phyloP scores from a whole-genome alignment of 2,113 vertebrate species.

The Microcebus jonahi region DNA sequence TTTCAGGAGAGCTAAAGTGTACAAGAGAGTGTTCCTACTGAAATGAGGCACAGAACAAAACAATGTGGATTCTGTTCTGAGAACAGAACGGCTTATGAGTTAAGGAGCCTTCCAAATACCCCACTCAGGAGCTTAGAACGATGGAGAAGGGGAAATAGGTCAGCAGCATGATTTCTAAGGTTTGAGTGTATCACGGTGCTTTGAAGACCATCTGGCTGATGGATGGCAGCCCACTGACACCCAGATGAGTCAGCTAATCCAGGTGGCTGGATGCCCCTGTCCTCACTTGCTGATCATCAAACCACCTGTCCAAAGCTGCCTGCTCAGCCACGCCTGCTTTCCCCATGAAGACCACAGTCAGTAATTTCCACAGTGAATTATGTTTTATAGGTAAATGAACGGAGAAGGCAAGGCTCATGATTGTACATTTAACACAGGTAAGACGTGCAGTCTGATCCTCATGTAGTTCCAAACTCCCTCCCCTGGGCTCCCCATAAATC shows the following conservation, averaged over 20 bases:
- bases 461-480: neutral
- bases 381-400: neutral
- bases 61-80: neutral
- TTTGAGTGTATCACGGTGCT: neutral
- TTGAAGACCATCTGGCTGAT: constrained; percentile 39
- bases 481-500: neutral
- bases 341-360: neutral
- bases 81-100: neutral
- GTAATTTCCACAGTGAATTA: neutral
- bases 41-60: neutral
- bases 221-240: neutral
- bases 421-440: neutral
- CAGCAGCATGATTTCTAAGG: constrained; percentile 40
- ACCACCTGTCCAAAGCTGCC: constrained; percentile 19
- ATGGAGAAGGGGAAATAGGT: constrained; percentile 12
- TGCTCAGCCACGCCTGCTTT: neutral
- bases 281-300: neutral
- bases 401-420: neutral
- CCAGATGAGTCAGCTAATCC: constrained; percentile 1
- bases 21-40: neutral
- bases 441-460: neutral
- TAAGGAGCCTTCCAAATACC: neutral
- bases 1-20: neutral
- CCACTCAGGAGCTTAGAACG: neutral
- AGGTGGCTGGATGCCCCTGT: neutral